A percentile compares a stretch with the other conserved stretches of the same genome.
These are phyloP conservation scores for Thymelicus sylvestris DNA, from an alignment of 2,888 invertebrate species.

Conservation along the genomic window DNA sequence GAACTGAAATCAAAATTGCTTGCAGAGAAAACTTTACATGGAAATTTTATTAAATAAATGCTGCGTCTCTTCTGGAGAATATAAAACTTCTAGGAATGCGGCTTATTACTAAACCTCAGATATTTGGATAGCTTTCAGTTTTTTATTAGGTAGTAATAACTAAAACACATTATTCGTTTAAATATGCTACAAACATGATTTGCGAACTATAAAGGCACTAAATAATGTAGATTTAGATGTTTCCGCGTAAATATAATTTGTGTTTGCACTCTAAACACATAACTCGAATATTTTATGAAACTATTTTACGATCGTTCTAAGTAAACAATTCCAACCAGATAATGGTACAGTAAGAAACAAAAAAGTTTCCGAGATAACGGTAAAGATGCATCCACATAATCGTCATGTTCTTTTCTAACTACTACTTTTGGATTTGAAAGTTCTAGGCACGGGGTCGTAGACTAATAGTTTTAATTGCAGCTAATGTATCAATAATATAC, in stretches of 20 bases:
- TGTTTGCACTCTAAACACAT: conserved; percentile 4
- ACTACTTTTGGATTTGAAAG: too few relatives aligned
- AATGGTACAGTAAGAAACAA: conserved; percentile 14
- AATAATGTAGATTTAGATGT: not conserved
- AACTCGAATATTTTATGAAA: not conserved
- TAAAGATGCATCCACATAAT: conserved; percentile 13
- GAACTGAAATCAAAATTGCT: not conserved
- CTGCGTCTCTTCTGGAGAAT: not conserved
- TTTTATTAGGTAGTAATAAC: not conserved
- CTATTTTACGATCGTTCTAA: conserved; percentile 22
- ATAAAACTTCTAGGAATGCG: conserved; percentile 7
- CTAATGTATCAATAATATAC: too few relatives aligned
- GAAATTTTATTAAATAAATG: not conserved
- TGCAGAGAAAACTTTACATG: not conserved
- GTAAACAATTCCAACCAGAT: conserved; percentile 25
- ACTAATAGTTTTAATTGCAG: too few relatives aligned
- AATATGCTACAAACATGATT: too few relatives aligned
- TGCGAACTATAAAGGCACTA: too few relatives aligned
- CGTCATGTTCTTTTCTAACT: not conserved
- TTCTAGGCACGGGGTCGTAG: too few relatives aligned
- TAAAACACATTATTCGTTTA: too few relatives aligned
- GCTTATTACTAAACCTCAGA: not conserved
- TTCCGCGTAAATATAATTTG: conserved; percentile 10
- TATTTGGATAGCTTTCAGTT: not conserved
- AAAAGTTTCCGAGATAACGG: conserved; percentile 8